Conservation (phyloP, 2,113 vertebrate species). For the Opisthocomus hoazin region DNA sequence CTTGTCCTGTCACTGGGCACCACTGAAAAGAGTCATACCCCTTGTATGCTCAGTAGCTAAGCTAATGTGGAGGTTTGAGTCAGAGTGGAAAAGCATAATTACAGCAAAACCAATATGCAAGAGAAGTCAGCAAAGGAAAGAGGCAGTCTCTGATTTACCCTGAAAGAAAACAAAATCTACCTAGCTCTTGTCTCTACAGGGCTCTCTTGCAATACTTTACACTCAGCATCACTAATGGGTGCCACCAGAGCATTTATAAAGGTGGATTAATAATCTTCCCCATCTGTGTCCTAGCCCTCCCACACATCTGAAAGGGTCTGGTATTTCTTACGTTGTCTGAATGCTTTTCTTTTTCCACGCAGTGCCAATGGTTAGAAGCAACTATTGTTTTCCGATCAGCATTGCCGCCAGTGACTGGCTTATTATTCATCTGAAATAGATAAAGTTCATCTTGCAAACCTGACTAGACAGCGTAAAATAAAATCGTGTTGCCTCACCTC, state of each 20-base stretch:
- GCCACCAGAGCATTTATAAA: background rate
- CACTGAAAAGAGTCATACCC: too few species aligned
- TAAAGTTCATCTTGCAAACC: background rate
- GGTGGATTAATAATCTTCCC: background rate
- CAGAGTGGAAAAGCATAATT: background rate
- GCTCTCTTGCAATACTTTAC: background rate
- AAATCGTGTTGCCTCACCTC: background rate
- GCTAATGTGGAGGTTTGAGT: background rate
- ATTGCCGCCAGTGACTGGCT: background rate
- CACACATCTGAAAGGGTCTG: background rate
- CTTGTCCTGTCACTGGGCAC: too few species aligned
- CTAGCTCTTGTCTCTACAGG: background rate
- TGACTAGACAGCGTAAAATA: background rate
- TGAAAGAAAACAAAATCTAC: background rate
- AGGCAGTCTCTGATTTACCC: background rate
- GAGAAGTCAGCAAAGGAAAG: background rate
- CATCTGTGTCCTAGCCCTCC: background rate
- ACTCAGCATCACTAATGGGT: background rate
- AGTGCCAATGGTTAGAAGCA: background rate
- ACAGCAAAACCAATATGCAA: background rate
- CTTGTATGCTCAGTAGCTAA: background rate
- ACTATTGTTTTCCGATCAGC: background rate
- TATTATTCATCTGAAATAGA: background rate
- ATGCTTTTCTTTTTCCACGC: background rate
- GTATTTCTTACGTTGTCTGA: background rate